Percentiles rank a stretch among this genome's conserved stretches.
These are phyloP conservation scores for Porites lutea DNA, from an alignment of 64 coral and sea anemone genomes.

Conservation along the genomic window DNA sequence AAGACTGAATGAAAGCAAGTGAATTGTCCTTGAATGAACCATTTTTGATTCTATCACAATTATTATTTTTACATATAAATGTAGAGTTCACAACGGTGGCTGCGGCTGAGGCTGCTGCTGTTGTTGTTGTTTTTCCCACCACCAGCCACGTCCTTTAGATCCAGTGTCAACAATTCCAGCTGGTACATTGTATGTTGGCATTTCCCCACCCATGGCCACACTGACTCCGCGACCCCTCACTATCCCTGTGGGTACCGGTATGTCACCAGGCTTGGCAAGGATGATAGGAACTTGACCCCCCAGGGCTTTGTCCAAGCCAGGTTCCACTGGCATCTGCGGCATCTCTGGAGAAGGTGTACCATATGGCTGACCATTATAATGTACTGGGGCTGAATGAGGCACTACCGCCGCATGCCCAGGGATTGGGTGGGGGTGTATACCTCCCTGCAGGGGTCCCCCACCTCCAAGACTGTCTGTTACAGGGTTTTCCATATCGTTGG, in stretches of 20 bases:
- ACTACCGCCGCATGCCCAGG: constrained; percentile 30
- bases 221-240: constrained; percentile 80
- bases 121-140: constrained; percentile 89
- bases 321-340: background rate
- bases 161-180: constrained; percentile 55
- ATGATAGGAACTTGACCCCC: constrained; percentile 57
- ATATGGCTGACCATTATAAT: constrained; percentile 22
- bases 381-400: constrained; percentile 12
- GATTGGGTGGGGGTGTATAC: background rate
- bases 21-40: background rate
- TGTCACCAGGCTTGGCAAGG: constrained; percentile 77
- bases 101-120: constrained; percentile 37
- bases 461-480: constrained; percentile 38
- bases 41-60: too few species aligned
- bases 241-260: constrained; percentile 26
- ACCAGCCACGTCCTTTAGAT: constrained; percentile 71
- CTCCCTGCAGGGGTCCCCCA: constrained; percentile 2
- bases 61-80: background rate
- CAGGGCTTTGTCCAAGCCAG: constrained; percentile 23
- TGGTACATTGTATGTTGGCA: constrained; percentile 29
- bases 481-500: constrained; percentile 55
- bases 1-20: background rate
- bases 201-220: constrained; percentile 31
- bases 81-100: constrained; percentile 21
- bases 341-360: constrained; percentile 18